Evolutionary conservation across 2,113 vertebrate genomes (phyloP), one percentile per base, ranked within the genome.

Genomic region (Silurus glanis): DNA sequence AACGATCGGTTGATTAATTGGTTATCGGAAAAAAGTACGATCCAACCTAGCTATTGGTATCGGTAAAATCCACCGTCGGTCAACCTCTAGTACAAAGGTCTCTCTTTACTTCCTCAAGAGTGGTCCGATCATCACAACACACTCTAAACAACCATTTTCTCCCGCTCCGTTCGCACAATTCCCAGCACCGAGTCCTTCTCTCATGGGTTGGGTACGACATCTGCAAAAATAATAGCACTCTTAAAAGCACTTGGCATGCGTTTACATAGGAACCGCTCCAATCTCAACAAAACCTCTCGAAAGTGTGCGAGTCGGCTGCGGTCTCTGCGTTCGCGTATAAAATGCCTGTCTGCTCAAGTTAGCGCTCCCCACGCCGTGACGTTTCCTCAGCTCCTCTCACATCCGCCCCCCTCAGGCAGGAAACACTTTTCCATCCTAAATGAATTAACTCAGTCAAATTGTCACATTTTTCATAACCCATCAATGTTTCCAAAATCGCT

Each of bases 401-500:
- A 88, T 86, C 83, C 74, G 56, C 80, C 12, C 80, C 23, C 90
- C 84, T 76, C 53, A 45, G 88, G 86, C 86, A 84, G 55, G 85
- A 90, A 78, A 92, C 84, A 86, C 66, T 84, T 86, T 89, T 85
- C 71, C 56, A 89, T 74, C 64, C 83, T 83, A 86, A 87, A 92
- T 90, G 58, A 89, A 91, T 90, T 88, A 88, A 87, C 85, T 53
- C 79, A 80, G 74, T 88, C 66, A 82, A 76, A 89, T 82, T 71
- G 83, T 66, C 61, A 56, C 45, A 17, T 84, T 82, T 64, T 59
- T 28, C 55, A 64, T 59, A 56, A 66, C 37, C 61, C 9, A 61
- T 59, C 19, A 47, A 45, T 5, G 53, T 87, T 88, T 87, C 16
- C 51, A 69, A 49, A 45, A 83, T 83, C 53, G 23, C 19, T 16